Evolutionary conservation across 2,888 invertebrate genomes (phyloP).

Genomic region (Acronicta aceris): DNA sequence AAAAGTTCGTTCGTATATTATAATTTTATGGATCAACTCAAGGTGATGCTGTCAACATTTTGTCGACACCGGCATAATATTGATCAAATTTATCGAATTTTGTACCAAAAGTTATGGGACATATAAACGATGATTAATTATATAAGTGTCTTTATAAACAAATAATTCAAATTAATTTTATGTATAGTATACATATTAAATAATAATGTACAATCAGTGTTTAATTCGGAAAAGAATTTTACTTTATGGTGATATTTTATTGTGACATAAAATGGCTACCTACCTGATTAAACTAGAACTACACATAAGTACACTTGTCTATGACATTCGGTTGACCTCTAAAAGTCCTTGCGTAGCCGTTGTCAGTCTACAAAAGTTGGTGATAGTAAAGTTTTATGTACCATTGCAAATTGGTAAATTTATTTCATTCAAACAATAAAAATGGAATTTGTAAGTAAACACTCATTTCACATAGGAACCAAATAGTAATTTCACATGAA

Average conservation of each 20-base stretch:
- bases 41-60: slow-evolving; percentile 43
- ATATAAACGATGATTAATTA: background rate
- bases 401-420: slow-evolving; percentile 12
- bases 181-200: background rate
- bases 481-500: background rate
- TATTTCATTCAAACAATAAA: slow-evolving; percentile 12
- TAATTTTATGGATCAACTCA: background rate
- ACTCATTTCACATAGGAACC: slow-evolving; percentile 1
- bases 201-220: background rate
- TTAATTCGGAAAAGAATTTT: slow-evolving; percentile 1
- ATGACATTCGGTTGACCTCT: slow-evolving; percentile 84
- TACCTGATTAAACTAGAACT: too few relatives aligned
- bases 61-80: background rate
- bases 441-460: slow-evolving; percentile 75
- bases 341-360: slow-evolving; percentile 70
- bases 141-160: background rate
- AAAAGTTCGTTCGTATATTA: background rate
- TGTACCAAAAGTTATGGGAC: background rate
- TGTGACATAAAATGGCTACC: slow-evolving; percentile 61
- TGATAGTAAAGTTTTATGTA: slow-evolving; percentile 27
- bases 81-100: too few relatives aligned
- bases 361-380: slow-evolving; percentile 70
- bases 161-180: background rate
- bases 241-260: slow-evolving; percentile 20
- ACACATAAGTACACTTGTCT: slow-evolving; percentile 58